These are phyloP conservation scores for Panthera tigris DNA, from an alignment of 2,113 vertebrate species.

Conservation along the genomic window DNA sequence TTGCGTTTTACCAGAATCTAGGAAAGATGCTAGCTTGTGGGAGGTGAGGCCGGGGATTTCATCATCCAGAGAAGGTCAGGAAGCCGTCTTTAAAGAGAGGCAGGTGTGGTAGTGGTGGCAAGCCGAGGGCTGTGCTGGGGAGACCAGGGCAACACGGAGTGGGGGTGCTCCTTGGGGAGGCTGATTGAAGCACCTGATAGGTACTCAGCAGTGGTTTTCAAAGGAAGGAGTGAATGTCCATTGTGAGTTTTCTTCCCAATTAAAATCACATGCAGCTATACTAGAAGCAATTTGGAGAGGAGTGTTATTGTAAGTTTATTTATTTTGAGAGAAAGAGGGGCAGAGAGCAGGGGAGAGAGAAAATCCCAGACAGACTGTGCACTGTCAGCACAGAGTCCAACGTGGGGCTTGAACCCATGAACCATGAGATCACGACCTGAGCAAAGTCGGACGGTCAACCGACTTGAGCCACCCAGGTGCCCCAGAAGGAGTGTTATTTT, in stretches of 20 bases:
- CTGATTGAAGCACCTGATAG: neutral
- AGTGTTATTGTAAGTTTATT: neutral
- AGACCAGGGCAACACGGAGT: neutral
- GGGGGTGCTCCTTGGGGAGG: neutral
- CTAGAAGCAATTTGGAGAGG: neutral
- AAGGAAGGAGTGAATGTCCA: neutral
- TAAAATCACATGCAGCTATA: neutral
- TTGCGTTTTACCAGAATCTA: slow-evolving; percentile 59
- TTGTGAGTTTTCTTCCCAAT: neutral
- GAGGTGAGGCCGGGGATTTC: neutral
- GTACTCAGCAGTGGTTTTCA: neutral
- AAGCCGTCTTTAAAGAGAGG: neutral
- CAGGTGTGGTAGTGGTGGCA: neutral
- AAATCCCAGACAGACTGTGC: too few species aligned
- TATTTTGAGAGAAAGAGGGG: too few species aligned
- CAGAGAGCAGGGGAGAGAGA: too few species aligned
- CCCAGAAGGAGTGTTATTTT: neutral
- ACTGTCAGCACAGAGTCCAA: too few species aligned
- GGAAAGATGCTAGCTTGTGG: slow-evolving; percentile 32
- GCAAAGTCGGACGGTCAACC: too few species aligned
- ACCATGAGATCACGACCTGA: too few species aligned
- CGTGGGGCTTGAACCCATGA: too few species aligned
- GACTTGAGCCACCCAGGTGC: too few species aligned
- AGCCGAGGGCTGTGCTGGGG: neutral
- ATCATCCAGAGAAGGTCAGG: neutral